Conservation (phyloP, 2,797 vertebrate species). For the Jordanella pulchra region DNA sequence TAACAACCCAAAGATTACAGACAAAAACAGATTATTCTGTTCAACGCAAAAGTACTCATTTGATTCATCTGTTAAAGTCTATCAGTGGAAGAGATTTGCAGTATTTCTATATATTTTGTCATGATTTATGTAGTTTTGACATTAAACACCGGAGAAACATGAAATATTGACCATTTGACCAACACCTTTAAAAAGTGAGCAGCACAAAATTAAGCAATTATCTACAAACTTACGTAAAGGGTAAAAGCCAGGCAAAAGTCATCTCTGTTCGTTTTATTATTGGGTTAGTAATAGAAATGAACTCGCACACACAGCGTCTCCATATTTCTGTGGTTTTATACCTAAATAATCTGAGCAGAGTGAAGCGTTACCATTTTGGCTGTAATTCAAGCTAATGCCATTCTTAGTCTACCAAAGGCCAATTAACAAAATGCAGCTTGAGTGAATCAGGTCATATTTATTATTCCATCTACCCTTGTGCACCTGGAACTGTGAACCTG, state of each 20-base stretch:
- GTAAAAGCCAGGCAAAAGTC: not conserved
- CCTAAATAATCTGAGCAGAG: conserved; percentile 46
- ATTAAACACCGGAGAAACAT: not conserved
- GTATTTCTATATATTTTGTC: not conserved
- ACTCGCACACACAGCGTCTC: not conserved
- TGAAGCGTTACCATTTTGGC: conserved; percentile 25
- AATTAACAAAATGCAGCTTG: conserved; percentile 56
- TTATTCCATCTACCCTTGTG: conserved; percentile 57
- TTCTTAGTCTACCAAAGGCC: conserved; percentile 63
- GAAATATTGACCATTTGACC: not conserved
- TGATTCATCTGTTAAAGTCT: conserved; percentile 16
- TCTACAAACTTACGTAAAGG: not conserved
- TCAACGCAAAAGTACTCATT: not conserved
- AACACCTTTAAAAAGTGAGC: not conserved
- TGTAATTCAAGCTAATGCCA: conserved; percentile 34
- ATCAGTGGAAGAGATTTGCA: not conserved
- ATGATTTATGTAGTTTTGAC: conserved; percentile 13
- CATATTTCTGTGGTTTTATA: not conserved
- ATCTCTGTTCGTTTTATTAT: not conserved
- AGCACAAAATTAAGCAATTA: conserved; percentile 8
- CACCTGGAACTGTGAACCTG: conserved; percentile 43
- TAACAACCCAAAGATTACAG: conserved; percentile 1
- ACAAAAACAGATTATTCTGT: not conserved
- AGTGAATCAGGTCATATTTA: conserved; percentile 54
- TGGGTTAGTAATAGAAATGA: not conserved